Conservation (phyloP, 2,888 invertebrate genomes). For the Deilephila elpenor region DNA sequence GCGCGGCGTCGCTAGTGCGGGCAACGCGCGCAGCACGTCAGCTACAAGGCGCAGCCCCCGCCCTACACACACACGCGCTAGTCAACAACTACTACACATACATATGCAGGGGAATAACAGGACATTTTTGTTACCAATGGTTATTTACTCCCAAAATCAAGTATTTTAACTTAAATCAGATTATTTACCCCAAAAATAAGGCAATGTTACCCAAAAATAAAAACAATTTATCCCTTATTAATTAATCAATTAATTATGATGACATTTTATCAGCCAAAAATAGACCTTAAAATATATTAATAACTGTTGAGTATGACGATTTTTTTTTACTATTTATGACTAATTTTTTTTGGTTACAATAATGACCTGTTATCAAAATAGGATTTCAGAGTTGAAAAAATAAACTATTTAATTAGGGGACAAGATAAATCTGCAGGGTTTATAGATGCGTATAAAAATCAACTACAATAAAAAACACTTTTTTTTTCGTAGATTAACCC, state of each 20-base stretch:
- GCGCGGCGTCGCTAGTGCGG: slow-evolving; percentile 32
- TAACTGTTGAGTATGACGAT: no score
- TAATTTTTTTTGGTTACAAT: background rate
- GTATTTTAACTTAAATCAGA: no score
- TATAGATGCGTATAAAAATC: background rate
- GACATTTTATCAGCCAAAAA: no score
- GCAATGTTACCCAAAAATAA: no score
- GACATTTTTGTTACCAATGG: background rate
- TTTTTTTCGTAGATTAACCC: no score
- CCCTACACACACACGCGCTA: slow-evolving; percentile 68
- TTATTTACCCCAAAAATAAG: no score
- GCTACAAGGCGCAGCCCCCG: slow-evolving; percentile 80
- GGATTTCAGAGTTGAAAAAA: background rate
- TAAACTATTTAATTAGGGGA: background rate
- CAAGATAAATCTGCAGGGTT: background rate
- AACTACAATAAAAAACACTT: background rate
- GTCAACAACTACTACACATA: slow-evolving; percentile 35
- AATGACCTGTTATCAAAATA: slow-evolving; percentile 9
- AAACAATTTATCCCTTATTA: no score
- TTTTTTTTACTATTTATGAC: no score
- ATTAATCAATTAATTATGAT: no score
- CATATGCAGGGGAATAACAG: background rate
- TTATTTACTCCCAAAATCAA: no score
- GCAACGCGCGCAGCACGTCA: slow-evolving; percentile 77
- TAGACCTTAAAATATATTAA: no score